Percentiles rank a stretch among this genome's conserved stretches.
These are phyloP conservation scores for Dioctria linearis DNA, from an alignment of 2,888 invertebrate genomes.

Conservation along the genomic window DNA sequence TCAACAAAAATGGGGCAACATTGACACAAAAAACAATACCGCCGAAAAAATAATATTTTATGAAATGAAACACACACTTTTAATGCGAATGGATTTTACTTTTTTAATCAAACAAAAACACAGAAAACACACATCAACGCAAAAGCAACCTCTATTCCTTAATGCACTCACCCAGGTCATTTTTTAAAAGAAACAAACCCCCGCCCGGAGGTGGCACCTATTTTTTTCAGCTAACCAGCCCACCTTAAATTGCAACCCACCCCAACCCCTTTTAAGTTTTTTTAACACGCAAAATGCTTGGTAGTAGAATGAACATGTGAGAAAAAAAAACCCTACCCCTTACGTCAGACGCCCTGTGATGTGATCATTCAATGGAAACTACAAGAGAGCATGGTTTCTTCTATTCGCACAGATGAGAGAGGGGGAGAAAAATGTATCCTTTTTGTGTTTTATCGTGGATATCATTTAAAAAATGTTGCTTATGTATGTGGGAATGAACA, in stretches of 20 bases:
- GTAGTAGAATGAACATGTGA: conserved; percentile 23
- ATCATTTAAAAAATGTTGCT: conserved; percentile 18
- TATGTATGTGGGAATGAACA: background rate
- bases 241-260: conserved; percentile 25
- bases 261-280: background rate
- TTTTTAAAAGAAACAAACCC: background rate
- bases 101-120: too few relatives aligned
- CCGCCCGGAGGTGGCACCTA: background rate
- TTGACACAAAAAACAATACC: background rate
- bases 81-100: too few relatives aligned
- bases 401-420: conserved; percentile 22
- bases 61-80: conserved; percentile 12
- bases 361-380: background rate
- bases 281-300: conserved; percentile 34
- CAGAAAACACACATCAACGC: background rate
- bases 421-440: background rate
- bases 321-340: background rate
- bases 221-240: conserved; percentile 22
- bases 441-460: background rate
- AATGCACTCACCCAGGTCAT: background rate
- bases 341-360: background rate
- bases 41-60: background rate
- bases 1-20: conserved; percentile 9
- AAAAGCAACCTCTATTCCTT: background rate
- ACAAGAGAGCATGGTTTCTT: background rate